Evolutionary conservation across 2,797 vertebrate species (phyloP), one percentile per base, ranked within the genome.

Genomic region (Varecia variegata): DNA sequence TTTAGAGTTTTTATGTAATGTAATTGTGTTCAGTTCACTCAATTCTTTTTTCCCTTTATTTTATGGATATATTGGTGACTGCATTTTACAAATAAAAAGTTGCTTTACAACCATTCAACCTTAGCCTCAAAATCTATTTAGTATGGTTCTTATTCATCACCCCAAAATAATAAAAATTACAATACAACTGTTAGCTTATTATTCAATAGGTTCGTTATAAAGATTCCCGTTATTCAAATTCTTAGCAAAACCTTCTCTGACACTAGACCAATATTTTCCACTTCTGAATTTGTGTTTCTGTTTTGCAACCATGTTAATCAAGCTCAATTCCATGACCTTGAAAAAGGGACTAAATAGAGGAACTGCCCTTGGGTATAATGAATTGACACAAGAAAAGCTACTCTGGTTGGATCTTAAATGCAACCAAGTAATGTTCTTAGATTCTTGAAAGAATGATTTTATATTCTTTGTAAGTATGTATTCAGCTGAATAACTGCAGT

Each of bases 391-490:
- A 92, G n/a, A 88, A 97, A 96, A 97, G 47, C 71, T 52, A 54
- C 82, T 93, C 15, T 35, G 18, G 56, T 90, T 88, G 18, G 50
- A 23, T 95, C 38, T 97, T 95, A 88, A 96, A 73, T 77, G 18
- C n/a, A 52, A 95, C 95, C 92, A 77, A 95, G 84, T 45, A 91
- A 96, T 98, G 97, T 87, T 70, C 30, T 97, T 96, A 47, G 71
- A 70, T 84, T 94, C 94, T 91, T 71, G 2, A 77, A 97, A 95
- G 35, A 93, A 94, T 85, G 80, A 76, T 68, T 97, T 97, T 96
- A 83, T 90, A 95, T 95, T 32, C 18, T 83, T 30, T 35, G 0
- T 94, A 88, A 95, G 70, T 40, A 79, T 93, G 89, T 83, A 30
- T 91, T 84, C 25, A 93, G 67, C 30, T 77, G 65, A 91, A 35